Evolutionary conservation across 2,797 vertebrate genomes (phyloP), one percentile per base, ranked within the genome.

Genomic region (Neosalanx taihuensis): DNA sequence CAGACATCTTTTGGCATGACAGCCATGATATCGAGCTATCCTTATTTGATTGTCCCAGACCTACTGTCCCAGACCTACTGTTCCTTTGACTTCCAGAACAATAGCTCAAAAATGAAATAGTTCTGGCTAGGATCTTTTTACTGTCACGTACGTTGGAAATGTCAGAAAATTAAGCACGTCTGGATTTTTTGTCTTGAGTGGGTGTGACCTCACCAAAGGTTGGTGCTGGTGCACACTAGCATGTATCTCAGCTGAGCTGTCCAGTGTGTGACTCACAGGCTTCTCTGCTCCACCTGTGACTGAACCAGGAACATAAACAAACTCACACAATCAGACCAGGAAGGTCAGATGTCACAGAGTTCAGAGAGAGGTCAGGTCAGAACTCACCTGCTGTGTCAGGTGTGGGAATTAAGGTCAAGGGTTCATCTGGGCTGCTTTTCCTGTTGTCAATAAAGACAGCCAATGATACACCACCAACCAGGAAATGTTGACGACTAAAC

Each of bases 121-220:
- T 41, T 41, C 41, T 41, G 7, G 41, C 10, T 41, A 12, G 41
- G 41, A 41, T 41, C 9, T 12, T 41, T 41, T 41, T 10, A 41
- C 41, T 41, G 10, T 10, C 2, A 41, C 41, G 10, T 9, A 37
- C 23, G 23, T 37, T 7, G 35, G 41, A 41, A 13, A 41, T 13
- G 10, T 41, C 10, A 41, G 7, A 12, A 13, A 41, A 12, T 12
- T 2, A 41, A 41, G 12, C 10, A 41, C 9, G 37, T 41, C 9
- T 41, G 6, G 35, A 37, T 37, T 37, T 9, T 37, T 35, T 35
- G 7, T 37, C 35, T 56, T n/a, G 17, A 20, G 53, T 56, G n/a
- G 17, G 56, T 57, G 31, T 41, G 18, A 72, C 65, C 90, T 91
- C 85, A 94, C 93, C 91, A 85, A 68, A 59, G 78, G 15, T 82